Conservation (phyloP, 2,113 vertebrate species). For the Leiothrix lutea region DNA sequence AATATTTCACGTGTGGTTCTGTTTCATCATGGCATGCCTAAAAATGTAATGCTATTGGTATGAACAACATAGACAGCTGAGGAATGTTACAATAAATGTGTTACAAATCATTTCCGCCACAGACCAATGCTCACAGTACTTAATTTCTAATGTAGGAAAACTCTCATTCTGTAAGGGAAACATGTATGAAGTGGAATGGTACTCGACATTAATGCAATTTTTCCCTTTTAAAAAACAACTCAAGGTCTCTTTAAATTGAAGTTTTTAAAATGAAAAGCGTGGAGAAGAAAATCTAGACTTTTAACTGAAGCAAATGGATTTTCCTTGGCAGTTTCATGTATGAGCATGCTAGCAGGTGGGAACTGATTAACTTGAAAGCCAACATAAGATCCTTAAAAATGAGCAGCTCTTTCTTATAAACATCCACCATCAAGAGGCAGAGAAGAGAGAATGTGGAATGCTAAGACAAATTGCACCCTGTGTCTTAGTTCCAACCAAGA, state of each 20-base stretch:
- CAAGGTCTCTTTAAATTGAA: background rate
- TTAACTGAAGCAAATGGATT: background rate
- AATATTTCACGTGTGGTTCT: background rate
- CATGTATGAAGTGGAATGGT: background rate
- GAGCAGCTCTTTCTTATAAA: background rate
- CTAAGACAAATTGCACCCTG: background rate
- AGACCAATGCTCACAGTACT: background rate
- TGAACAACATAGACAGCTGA: background rate
- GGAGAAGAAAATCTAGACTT: background rate
- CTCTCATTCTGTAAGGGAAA: background rate
- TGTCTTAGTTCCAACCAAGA: background rate
- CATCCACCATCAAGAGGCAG: background rate
- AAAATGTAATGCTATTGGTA: background rate
- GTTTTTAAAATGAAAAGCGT: background rate
- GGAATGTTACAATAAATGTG: background rate
- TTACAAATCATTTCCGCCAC: background rate
- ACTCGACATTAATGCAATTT: background rate
- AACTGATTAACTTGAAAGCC: background rate
- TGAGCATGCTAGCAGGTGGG: background rate
- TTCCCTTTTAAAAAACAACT: background rate
- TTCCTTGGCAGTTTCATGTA: background rate
- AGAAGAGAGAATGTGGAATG: background rate
- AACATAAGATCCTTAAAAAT: background rate
- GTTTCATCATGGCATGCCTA: background rate
- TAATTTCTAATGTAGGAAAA: background rate